These are phyloP conservation scores for Ectemnius lituratus DNA, from an alignment of 2,888 invertebrate genomes.

Conservation along the genomic window DNA sequence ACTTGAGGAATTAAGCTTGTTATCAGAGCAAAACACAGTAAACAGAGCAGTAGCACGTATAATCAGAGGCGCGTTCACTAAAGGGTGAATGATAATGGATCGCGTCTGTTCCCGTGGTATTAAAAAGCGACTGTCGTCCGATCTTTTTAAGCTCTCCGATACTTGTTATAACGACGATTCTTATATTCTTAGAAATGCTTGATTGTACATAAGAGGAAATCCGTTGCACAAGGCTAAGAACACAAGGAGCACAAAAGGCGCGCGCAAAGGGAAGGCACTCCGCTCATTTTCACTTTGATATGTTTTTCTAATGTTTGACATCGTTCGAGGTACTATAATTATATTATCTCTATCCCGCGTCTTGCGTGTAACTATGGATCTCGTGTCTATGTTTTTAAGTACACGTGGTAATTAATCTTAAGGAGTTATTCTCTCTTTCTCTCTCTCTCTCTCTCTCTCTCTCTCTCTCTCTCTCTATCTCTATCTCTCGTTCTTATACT, in stretches of 20 bases:
- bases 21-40: not conserved
- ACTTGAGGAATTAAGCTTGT: not conserved
- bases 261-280: not conserved
- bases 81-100: not conserved
- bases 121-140: constrained; percentile 1
- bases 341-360: constrained; percentile 1
- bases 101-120: not conserved
- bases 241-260: not conserved
- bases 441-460: too few relatives aligned
- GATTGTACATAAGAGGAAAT: constrained; percentile 7
- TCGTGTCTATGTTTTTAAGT: not conserved
- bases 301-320: constrained; percentile 4
- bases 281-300: constrained; percentile 4
- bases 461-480: too few relatives aligned
- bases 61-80: not conserved
- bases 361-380: constrained; percentile 8
- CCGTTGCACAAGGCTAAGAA: not conserved
- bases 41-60: too few relatives aligned
- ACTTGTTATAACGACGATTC: not conserved
- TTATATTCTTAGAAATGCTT: constrained; percentile 1
- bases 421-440: too few relatives aligned
- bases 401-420: too few relatives aligned
- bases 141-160: not conserved
- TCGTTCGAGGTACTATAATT: too few relatives aligned
- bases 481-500: too few relatives aligned